Conservation (phyloP, 2,113 vertebrate genomes). For the Emydocephalus ijimae region DNA sequence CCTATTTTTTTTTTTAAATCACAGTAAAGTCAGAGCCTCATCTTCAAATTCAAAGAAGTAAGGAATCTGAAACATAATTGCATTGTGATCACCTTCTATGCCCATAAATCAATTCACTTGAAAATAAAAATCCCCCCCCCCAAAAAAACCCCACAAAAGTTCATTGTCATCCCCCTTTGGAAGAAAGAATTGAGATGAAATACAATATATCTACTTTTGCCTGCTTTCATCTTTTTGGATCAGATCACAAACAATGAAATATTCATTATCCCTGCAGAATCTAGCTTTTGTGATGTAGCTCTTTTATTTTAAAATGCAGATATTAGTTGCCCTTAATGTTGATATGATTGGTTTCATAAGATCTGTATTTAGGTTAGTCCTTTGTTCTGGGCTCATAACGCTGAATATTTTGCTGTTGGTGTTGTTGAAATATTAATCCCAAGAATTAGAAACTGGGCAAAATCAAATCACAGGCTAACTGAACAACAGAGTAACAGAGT, state of each 20-base stretch:
- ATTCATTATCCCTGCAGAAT: not conserved
- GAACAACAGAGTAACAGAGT: not conserved
- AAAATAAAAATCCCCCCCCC: not conserved
- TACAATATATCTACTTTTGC: not conserved
- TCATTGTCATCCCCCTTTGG: not conserved
- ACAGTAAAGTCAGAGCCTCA: not conserved
- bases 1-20: not conserved
- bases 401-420: not conserved
- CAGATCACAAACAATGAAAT: not conserved
- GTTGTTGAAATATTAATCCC: not conserved
- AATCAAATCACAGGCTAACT: not conserved
- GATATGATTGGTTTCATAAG: not conserved
- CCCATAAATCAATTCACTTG: not conserved
- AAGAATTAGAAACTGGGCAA: not conserved
- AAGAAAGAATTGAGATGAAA: not conserved
- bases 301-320: not conserved
- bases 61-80: not conserved
- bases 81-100: not conserved
- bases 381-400: not conserved
- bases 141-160: constrained; percentile 4
- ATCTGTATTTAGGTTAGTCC: not conserved
- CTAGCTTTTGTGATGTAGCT: not conserved
- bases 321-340: not conserved
- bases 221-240: not conserved
- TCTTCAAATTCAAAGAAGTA: constrained; percentile 41